Percentiles rank a stretch among this genome's conserved stretches.
Conservation (phyloP, 2,888 invertebrate species). For the Cerastis rubricosa region DNA sequence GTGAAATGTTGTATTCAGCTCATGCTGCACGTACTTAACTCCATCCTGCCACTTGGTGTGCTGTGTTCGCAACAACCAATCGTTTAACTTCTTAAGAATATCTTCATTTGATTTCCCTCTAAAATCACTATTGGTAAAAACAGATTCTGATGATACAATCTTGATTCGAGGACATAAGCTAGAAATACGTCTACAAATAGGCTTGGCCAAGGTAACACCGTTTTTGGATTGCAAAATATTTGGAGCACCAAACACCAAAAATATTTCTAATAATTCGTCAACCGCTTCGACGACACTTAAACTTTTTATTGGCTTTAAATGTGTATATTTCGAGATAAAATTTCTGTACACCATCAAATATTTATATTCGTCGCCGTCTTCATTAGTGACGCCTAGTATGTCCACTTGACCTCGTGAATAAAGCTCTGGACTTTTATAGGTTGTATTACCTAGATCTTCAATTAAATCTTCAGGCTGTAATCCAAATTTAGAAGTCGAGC, state of each 20-base stretch:
- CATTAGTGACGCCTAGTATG: constrained; percentile 74
- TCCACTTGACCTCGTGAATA: constrained; percentile 79
- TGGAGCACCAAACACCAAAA: constrained; percentile 79
- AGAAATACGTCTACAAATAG: constrained; percentile 75
- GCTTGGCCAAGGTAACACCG: constrained; percentile 72
- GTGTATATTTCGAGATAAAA: constrained; percentile 75
- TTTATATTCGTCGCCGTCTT: constrained; percentile 74
- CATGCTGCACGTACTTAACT: constrained; percentile 77
- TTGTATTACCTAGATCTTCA: constrained; percentile 28
- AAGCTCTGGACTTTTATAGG: constrained; percentile 71
- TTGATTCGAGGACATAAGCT: constrained; percentile 72
- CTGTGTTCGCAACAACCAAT: constrained; percentile 73
- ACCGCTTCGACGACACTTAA: constrained; percentile 73
- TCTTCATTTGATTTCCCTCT: constrained; percentile 76
- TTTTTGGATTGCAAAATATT: constrained; percentile 81
- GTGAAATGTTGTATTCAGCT: constrained; percentile 75
- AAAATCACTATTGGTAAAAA: constrained; percentile 64
- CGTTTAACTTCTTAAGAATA: constrained; percentile 74
- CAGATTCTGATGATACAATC: constrained; percentile 70
- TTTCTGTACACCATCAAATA: constrained; percentile 78
- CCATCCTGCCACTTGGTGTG: constrained; percentile 78
- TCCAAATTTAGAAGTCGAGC: constrained; percentile 41
- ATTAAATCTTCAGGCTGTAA: constrained; percentile 35
- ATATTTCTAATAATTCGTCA: constrained; percentile 76
- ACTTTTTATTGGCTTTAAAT: constrained; percentile 76